These are phyloP conservation scores for Artibeus lituratus DNA, from an alignment of 2,797 vertebrate species.

Conservation along the genomic window DNA sequence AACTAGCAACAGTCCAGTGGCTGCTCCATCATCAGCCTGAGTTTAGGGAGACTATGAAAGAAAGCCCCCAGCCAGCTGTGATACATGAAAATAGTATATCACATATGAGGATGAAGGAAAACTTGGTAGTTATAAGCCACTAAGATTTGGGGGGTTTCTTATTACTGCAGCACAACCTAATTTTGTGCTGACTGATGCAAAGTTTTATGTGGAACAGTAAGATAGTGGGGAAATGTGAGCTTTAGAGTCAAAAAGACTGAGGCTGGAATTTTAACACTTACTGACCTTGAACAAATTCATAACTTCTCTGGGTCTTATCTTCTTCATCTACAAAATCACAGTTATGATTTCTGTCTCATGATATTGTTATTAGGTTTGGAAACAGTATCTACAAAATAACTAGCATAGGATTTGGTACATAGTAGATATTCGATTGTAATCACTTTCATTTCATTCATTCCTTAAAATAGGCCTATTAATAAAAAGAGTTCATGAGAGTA, in stretches of 20 bases:
- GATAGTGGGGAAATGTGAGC: not conserved
- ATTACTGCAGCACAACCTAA: not conserved
- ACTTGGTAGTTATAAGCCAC: not conserved
- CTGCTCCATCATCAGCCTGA: not conserved
- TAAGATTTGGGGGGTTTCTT: not conserved
- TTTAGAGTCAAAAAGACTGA: not conserved
- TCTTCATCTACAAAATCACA: not conserved
- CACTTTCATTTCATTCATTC: conserved; percentile 18
- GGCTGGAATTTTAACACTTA: not conserved
- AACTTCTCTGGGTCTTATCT: not conserved
- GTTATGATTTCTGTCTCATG: not conserved
- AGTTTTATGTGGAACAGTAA: not conserved
- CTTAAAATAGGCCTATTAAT: not conserved
- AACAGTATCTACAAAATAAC: not conserved
- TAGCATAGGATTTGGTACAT: not conserved
- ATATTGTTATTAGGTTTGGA: not conserved
- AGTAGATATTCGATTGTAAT: not conserved
- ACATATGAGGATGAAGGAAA: not conserved
- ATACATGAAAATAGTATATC: not conserved
- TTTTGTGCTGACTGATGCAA: conserved; percentile 27
- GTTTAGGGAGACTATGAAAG: not conserved
- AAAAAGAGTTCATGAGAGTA: not conserved
- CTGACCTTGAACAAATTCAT: not conserved
- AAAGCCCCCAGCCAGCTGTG: not conserved
- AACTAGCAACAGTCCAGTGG: not conserved